Conservation (phyloP, 2,113 vertebrate genomes). For the Phrynosoma blainvillii region DNA sequence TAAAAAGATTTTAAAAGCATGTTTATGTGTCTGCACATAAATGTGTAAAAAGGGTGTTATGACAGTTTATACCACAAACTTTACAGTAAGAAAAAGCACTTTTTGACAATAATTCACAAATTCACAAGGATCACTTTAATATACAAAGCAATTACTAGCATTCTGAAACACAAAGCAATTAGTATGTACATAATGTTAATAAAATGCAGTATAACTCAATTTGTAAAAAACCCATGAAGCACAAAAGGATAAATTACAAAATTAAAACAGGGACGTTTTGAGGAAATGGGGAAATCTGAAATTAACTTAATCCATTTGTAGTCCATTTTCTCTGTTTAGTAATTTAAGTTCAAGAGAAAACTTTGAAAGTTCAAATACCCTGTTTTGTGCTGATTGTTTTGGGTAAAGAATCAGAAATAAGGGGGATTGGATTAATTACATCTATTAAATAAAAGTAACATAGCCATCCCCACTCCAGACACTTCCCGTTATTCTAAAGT, state of each 20-base stretch:
- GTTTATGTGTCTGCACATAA: conserved; percentile 85
- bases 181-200: conserved; percentile 87
- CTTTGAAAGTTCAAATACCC: conserved; percentile 72
- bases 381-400: conserved; percentile 78
- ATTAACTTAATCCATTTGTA: conserved; percentile 58
- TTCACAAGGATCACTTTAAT: conserved; percentile 86
- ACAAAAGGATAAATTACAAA: conserved; percentile 72
- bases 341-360: conserved; percentile 70
- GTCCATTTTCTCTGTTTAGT: conserved; percentile 63
- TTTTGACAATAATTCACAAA: conserved; percentile 84
- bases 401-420: conserved; percentile 67
- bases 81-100: conserved; percentile 87
- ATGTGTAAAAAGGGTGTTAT: conserved; percentile 85
- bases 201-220: conserved; percentile 81
- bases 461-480: conserved; percentile 63
- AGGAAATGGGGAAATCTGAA: conserved; percentile 65
- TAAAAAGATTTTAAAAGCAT: conserved; percentile 79
- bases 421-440: conserved; percentile 56
- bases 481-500: conserved; percentile 71
- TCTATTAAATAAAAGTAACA: conserved; percentile 58
- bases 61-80: conserved; percentile 85
- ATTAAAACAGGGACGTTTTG: conserved; percentile 74
- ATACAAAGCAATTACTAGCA: conserved; percentile 85
- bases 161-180: conserved; percentile 84
- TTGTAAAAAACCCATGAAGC: conserved; percentile 74